phyloP scores from a whole-genome alignment of 2,888 invertebrate species.

The Cerceris rybyensis region DNA sequence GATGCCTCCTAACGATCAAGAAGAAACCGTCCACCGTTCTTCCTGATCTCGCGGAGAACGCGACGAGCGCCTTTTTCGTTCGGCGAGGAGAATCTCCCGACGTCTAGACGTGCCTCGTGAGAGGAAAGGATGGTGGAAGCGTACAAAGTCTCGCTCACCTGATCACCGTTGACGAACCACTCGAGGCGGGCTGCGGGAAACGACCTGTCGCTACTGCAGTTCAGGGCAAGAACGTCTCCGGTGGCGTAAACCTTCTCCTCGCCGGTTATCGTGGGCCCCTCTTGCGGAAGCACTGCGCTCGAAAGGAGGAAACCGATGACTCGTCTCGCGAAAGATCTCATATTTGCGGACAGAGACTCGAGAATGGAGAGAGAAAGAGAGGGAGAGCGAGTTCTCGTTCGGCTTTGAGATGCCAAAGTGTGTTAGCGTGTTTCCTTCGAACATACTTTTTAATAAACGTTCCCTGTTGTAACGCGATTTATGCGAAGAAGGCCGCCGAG shows the following conservation, averaged over 20 bases:
- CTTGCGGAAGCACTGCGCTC: conserved; percentile 81
- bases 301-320: conserved; percentile 28
- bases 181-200: conserved; percentile 82
- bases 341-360: no score
- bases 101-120: no score
- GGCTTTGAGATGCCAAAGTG: not conserved
- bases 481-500: conserved; percentile 36
- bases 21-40: not conserved
- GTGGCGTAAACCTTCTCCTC: conserved; percentile 82
- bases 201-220: conserved; percentile 83
- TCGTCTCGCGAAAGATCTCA: conserved; percentile 1
- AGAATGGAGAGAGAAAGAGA: not conserved
- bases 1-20: not conserved
- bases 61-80: not conserved
- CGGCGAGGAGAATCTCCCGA: no score
- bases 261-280: conserved; percentile 82
- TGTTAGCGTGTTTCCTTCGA: not conserved
- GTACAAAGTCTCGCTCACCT: conserved; percentile 72
- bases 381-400: not conserved
- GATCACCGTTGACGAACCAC: conserved; percentile 83
- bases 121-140: not conserved
- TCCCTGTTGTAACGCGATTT: conserved; percentile 39
- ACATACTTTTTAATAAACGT: conserved; percentile 32
- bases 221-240: conserved; percentile 83
- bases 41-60: not conserved